Percentiles rank a stretch among this genome's conserved stretches.
Evolutionary conservation across 2,888 invertebrate genomes (phyloP).

Genomic region (Mactromeris polynyma): DNA sequence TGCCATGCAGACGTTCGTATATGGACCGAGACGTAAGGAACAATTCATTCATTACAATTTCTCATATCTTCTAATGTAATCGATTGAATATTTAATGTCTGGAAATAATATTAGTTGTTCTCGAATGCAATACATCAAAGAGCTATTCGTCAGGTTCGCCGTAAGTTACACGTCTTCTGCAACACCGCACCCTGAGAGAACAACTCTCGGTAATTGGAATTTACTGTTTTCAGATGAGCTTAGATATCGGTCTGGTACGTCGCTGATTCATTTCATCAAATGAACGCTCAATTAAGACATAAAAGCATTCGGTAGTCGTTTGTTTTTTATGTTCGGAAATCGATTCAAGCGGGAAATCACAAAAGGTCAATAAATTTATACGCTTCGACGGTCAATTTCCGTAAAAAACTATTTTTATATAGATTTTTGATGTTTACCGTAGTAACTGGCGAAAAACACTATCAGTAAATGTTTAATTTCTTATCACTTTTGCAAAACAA

Average conservation of each 20-base stretch:
- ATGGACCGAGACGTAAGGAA: not conserved
- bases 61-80: not conserved
- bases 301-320: not conserved
- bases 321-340: not conserved
- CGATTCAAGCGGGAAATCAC: not conserved
- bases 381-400: not conserved
- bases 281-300: slow-evolving; percentile 7
- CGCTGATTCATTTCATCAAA: slow-evolving; percentile 2
- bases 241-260: not conserved
- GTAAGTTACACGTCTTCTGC: slow-evolving; percentile 2
- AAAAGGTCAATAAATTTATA: not conserved
- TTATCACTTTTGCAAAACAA: not conserved
- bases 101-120: not conserved
- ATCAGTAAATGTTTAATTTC: not conserved
- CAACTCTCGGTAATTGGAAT: slow-evolving; percentile 21
- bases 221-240: slow-evolving; percentile 24
- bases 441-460: not conserved
- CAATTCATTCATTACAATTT: not conserved
- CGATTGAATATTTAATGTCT: slow-evolving; percentile 11
- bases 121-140: not conserved
- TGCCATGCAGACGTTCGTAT: not conserved
- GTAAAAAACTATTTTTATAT: not conserved
- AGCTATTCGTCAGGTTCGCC: not conserved
- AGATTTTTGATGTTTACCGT: not conserved
- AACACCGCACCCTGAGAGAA: not conserved